These are phyloP conservation scores for Scaptomyza polygonia DNA, from an alignment of 2,888 invertebrate species.

Conservation along the genomic window DNA sequence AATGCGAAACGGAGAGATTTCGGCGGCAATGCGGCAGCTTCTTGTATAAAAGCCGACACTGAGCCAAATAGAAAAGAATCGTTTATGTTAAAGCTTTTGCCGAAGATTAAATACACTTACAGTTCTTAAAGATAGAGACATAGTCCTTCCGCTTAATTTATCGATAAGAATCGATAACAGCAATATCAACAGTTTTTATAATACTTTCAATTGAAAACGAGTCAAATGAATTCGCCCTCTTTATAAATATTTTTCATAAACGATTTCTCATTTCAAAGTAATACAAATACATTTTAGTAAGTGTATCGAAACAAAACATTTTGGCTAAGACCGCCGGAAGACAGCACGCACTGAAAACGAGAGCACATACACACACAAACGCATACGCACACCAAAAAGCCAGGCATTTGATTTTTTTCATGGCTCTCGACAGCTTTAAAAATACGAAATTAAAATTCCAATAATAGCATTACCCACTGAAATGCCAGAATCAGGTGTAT, in stretches of 20 bases:
- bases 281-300: background rate
- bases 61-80: conserved; percentile 19
- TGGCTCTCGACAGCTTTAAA: conserved; percentile 63
- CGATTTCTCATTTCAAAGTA: background rate
- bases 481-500: conserved; percentile 23
- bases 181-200: too few species aligned
- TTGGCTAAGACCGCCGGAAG: conserved; percentile 56
- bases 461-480: conserved; percentile 63
- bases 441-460: conserved; percentile 78
- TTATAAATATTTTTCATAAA: background rate
- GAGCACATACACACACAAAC: too few species aligned
- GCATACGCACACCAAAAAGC: conserved; percentile 2
- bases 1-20: background rate
- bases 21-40: conserved; percentile 26
- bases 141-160: too few species aligned
- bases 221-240: background rate
- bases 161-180: too few species aligned
- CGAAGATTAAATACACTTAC: background rate
- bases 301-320: conserved; percentile 21
- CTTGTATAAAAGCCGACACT: conserved; percentile 52
- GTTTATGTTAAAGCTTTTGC: background rate
- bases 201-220: too few species aligned
- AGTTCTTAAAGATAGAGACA: too few species aligned
- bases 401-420: conserved; percentile 37
- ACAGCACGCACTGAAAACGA: conserved; percentile 53